phyloP scores from a whole-genome alignment of 2,113 vertebrate species.

The Python bivittatus region DNA sequence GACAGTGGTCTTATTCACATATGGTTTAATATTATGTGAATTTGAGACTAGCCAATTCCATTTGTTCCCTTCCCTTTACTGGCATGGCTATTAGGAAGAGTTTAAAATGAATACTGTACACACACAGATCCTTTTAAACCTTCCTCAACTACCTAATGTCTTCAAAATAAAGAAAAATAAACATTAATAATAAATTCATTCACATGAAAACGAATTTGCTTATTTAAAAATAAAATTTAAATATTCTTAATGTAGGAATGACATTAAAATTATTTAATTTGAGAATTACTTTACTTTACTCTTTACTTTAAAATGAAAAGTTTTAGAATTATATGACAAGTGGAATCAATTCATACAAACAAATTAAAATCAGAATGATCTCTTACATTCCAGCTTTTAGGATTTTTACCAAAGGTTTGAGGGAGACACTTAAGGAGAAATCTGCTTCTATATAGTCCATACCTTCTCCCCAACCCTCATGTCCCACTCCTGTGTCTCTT shows the following conservation, averaged over 20 bases:
- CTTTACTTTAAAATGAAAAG: neutral
- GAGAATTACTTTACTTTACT: neutral
- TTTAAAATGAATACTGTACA: neutral
- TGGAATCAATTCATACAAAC: neutral
- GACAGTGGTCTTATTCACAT: neutral
- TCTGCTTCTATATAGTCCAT: neutral
- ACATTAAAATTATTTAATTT: neutral
- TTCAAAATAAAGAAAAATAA: neutral
- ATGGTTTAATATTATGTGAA: neutral
- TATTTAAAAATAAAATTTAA: neutral
- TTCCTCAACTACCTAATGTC: neutral
- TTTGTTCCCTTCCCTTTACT: neutral
- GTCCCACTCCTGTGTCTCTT: neutral
- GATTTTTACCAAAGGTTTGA: neutral
- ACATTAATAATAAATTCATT: neutral
- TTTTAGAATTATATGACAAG: neutral
- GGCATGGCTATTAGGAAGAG: neutral
- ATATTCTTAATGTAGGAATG: neutral
- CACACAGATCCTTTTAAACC: neutral
- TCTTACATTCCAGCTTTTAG: neutral
- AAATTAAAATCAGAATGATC: neutral
- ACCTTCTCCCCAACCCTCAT: neutral
- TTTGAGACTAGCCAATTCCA: neutral
- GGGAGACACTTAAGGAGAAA: neutral
- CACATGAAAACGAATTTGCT: neutral